These are phyloP conservation scores for Nudaria mundana DNA, from an alignment of 2,888 invertebrate genomes.

Conservation along the genomic window DNA sequence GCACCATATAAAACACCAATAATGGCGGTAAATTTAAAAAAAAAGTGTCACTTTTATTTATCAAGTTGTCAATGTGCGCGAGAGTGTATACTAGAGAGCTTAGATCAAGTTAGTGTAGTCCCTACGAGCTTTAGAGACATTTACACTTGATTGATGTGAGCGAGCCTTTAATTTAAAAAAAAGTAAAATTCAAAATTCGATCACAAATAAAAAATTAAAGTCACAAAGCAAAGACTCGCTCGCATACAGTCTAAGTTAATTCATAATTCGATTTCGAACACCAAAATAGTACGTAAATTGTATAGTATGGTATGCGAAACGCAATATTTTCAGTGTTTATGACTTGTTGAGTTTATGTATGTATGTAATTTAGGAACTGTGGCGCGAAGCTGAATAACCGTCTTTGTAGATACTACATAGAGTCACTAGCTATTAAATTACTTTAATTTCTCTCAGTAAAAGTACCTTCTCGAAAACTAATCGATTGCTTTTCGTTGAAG, in stretches of 20 bases:
- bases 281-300: conserved; percentile 74
- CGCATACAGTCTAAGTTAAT: conserved; percentile 48
- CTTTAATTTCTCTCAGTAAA: conserved; percentile 1
- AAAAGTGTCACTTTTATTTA: conserved; percentile 24
- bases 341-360: conserved; percentile 62
- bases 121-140: conserved; percentile 63
- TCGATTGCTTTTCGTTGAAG: not conserved
- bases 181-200: conserved; percentile 14
- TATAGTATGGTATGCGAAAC: conserved; percentile 58
- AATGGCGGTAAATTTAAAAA: not conserved
- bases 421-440: conserved; percentile 6
- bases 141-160: conserved; percentile 35
- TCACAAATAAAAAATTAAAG: conserved; percentile 28
- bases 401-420: conserved; percentile 1
- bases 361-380: conserved; percentile 32
- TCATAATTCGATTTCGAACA: conserved; percentile 66
- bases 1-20: no score
- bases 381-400: conserved; percentile 11
- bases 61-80: conserved; percentile 66
- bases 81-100: conserved; percentile 48
- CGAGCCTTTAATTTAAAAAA: conserved; percentile 20
- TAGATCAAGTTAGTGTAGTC: conserved; percentile 67
- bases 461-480: not conserved
- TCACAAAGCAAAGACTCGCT: conserved; percentile 38
- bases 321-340: conserved; percentile 69